Base-by-base conservation (phyloP, 2,888 invertebrate genomes). In the Heliconius sara region DNA sequence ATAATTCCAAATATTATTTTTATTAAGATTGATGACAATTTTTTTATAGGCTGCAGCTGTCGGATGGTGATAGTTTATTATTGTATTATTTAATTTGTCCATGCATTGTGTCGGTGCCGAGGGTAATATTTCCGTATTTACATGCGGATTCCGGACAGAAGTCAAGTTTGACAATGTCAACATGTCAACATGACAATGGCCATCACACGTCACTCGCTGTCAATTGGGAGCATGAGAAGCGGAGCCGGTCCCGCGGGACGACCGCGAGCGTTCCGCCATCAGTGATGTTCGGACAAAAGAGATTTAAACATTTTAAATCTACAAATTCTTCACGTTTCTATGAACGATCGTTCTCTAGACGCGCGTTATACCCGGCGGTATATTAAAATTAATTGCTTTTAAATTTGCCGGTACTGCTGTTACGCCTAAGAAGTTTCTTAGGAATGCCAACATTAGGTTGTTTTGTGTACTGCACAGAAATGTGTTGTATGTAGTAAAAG, bases 71-170 rank as follows among this genome's bases (percentile, higher is more conserved):
- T 85, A 88, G 88, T 90, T 90, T 89, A 90, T 91, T 91, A 91
- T 93, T 94, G 94, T 89, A 92, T 95, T 95, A 94, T 95, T 95
- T 93, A 94, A 95, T 95, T 94, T 95, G 93, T 92, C 91, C 91
- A 86, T 92, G 88, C 90, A 94, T 95, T 95, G 93, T 93, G 81
- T 79, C 85, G 87, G 84, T 84, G 84, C 84, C 85, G 87, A 90
- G 92, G 90, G 89, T 92, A 91, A 92, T 91, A 87, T 94, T 94
- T 95, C 94, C 94, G 92, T 94, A 92, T 93, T 94, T 92, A 92
- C 92, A 93, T 91, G 92, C 91, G 91, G 92, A 94, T 92, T 91
- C 91, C 91, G 91, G 91, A 93, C 95, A 94, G 94, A 91, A 95
- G 95, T 95, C 93, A 94, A 94, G 92, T 94, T 93, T 87, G 93